Conservation (phyloP, 1,140 invertebrate species). For the Cydia splendana region DNA sequence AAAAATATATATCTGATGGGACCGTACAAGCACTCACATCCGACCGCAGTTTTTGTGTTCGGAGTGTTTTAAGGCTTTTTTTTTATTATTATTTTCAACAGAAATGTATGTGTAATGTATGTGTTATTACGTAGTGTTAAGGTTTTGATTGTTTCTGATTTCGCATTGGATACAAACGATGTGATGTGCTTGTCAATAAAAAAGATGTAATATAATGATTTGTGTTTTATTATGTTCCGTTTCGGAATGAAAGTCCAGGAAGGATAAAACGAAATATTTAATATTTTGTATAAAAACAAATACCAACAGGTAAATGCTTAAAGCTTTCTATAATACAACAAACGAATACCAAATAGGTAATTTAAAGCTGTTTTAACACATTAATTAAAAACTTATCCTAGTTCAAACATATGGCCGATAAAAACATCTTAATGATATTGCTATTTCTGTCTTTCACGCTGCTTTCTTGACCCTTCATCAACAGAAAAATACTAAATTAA, state of each 20-base stretch:
- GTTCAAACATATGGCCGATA: background rate
- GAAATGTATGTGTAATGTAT: too few species aligned
- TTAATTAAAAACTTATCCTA: constrained; percentile 11
- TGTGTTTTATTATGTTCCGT: constrained; percentile 7
- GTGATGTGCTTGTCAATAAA: constrained; percentile 39
- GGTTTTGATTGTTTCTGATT: constrained; percentile 19
- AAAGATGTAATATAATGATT: constrained; percentile 22
- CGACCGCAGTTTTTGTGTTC: background rate
- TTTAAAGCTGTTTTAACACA: constrained; percentile 49
- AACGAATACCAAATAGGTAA: constrained; percentile 55
- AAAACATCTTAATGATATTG: background rate
- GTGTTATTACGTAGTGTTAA: constrained; percentile 16
- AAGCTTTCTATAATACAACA: constrained; percentile 39
- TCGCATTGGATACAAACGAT: background rate
- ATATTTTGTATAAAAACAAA: constrained; percentile 29
- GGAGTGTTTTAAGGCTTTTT: background rate
- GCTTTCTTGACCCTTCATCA: background rate
- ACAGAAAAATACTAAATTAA: too few species aligned
- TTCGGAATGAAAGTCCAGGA: constrained; percentile 18
- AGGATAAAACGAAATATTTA: constrained; percentile 31
- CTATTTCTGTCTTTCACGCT: background rate
- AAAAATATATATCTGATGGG: too few species aligned
- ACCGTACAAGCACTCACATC: too few species aligned
- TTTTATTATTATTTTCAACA: background rate
- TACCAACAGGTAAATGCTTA: constrained; percentile 35